Percentiles rank a stretch among this genome's conserved stretches.
phyloP scores from a whole-genome alignment of 2,113 vertebrate genomes.

The Onychorhynchus coronatus region DNA sequence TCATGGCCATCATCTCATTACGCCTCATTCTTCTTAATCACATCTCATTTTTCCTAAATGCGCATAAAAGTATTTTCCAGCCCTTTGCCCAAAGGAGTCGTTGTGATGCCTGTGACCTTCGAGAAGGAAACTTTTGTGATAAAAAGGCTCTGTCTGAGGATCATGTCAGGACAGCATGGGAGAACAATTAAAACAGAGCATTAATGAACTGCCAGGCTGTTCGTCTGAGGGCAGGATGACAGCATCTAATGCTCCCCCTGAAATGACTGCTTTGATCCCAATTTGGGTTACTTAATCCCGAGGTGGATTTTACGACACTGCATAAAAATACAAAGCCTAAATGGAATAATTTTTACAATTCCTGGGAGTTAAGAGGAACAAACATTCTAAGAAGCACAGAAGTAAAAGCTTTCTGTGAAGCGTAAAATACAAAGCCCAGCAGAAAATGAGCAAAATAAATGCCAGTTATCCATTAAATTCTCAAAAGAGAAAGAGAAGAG shows the following conservation, averaged over 20 bases:
- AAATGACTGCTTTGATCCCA: background rate
- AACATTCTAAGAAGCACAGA: background rate
- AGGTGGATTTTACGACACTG: background rate
- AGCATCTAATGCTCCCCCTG: background rate
- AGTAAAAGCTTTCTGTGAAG: background rate
- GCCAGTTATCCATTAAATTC: background rate
- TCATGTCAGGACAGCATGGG: background rate
- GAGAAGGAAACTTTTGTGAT: background rate
- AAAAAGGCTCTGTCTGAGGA: background rate
- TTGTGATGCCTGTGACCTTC: background rate
- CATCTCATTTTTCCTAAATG: background rate
- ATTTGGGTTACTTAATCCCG: background rate
- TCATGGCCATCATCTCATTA: background rate
- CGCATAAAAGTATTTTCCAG: background rate
- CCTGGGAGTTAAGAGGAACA: background rate
- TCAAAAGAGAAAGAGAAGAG: background rate
- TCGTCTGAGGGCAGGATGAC: background rate
- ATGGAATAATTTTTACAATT: background rate
- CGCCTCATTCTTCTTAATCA: background rate
- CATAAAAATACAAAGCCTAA: background rate
- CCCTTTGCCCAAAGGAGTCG: background rate
- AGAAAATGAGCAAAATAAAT: background rate
- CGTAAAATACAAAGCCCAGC: background rate
- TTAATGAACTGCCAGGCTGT: background rate
- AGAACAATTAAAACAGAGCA: background rate